A percentile compares a stretch with the other conserved stretches of the same genome.
Evolutionary conservation across 2,888 invertebrate species (phyloP).

Genomic region (Belgica antarctica): DNA sequence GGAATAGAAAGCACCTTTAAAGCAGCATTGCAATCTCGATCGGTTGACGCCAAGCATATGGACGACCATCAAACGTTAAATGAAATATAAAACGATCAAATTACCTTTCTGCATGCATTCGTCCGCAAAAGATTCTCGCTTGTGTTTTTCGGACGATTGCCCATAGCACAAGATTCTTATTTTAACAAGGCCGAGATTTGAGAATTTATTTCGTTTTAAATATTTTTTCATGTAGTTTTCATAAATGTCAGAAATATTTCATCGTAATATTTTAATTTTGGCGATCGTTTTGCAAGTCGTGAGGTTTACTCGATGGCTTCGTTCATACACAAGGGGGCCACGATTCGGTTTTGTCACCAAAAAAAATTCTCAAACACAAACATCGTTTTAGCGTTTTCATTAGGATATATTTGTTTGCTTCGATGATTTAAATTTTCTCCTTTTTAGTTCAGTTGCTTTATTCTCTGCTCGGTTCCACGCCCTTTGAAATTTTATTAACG

Average conservation of each 20-base stretch:
- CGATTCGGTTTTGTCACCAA: too few species aligned
- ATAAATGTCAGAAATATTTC: constrained; percentile 44
- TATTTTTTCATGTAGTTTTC: constrained; percentile 19
- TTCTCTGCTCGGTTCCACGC: too few species aligned
- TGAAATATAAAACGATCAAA: constrained; percentile 39
- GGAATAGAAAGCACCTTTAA: neutral
- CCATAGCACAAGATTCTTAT: constrained; percentile 3
- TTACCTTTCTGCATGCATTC: constrained; percentile 31
- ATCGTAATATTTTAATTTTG: constrained; percentile 44
- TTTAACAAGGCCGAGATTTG: constrained; percentile 14
- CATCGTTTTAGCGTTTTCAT: too few species aligned
- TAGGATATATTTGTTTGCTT: too few species aligned
- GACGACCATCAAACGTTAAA: constrained; percentile 24
- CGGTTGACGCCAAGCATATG: neutral
- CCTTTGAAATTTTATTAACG: constrained; percentile 36
- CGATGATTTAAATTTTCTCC: too few species aligned
- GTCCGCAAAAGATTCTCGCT: neutral
- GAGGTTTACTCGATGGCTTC: neutral
- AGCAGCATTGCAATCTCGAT: neutral
- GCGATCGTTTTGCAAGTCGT: neutral
- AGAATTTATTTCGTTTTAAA: constrained; percentile 43
- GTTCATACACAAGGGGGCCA: neutral
- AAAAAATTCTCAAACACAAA: too few species aligned
- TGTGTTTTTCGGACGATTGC: neutral
- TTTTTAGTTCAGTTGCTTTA: too few species aligned